These are phyloP conservation scores for Burhinus bistriatus DNA, from an alignment of 2,113 vertebrate species.

Conservation along the genomic window DNA sequence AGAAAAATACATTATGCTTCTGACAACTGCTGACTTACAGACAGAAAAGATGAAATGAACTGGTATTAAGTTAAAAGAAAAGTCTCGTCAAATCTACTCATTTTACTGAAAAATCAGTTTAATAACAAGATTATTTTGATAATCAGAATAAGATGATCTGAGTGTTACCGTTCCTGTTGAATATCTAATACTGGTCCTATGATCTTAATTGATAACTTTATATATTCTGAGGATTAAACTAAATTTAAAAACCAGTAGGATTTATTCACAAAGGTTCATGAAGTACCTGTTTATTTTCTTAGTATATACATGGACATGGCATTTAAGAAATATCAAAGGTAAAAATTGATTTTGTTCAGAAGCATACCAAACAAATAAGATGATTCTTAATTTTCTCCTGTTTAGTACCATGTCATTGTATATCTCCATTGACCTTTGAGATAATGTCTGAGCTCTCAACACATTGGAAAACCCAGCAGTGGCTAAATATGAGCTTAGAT, in stretches of 20 bases:
- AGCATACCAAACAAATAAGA: not conserved
- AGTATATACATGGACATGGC: not conserved
- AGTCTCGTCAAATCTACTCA: not conserved
- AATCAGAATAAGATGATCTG: not conserved
- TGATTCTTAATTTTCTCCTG: not conserved
- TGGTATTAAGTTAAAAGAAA: not conserved
- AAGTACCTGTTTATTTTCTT: not conserved
- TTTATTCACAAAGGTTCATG: not conserved
- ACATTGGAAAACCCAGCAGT: not conserved
- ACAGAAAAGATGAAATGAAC: not conserved
- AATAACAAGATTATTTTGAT: not conserved
- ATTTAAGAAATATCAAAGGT: not conserved
- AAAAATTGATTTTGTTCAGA: not conserved
- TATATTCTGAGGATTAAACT: not conserved
- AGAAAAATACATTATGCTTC: not conserved
- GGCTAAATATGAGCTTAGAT: not conserved
- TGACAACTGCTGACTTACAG: not conserved
- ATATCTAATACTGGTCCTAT: not conserved
- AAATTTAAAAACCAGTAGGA: not conserved
- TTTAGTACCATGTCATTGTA: not conserved
- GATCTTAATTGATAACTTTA: not conserved
- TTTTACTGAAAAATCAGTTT: not conserved
- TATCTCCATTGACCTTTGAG: not conserved
- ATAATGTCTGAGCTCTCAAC: not conserved
- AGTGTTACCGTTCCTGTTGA: not conserved